A percentile compares a stretch with the other conserved stretches of the same genome.
These are phyloP conservation scores for Buphagus erythrorhynchus DNA, from an alignment of 2,797 vertebrate species.

Conservation along the genomic window DNA sequence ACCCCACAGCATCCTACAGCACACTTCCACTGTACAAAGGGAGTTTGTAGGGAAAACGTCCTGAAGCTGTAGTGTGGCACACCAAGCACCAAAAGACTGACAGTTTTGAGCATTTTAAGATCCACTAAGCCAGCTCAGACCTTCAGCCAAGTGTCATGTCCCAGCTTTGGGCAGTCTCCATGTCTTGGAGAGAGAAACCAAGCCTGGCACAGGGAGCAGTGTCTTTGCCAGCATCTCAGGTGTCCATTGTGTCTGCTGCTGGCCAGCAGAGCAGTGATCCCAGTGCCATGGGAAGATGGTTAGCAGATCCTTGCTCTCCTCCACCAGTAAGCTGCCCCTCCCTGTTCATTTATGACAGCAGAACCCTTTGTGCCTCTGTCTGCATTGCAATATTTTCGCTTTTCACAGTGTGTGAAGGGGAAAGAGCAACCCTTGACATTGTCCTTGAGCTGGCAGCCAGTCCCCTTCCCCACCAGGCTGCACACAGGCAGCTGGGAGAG, in stretches of 20 bases:
- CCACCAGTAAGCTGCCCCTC: not conserved
- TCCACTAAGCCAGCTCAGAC: not conserved
- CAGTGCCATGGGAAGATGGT: not conserved
- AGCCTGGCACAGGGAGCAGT: not conserved
- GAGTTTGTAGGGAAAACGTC: not conserved
- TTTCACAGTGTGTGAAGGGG: not conserved
- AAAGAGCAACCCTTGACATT: not conserved
- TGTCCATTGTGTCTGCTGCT: not conserved
- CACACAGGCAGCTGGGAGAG: not conserved
- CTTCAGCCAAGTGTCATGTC: not conserved
- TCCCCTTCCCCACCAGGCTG: not conserved
- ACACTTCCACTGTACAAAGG: not conserved
- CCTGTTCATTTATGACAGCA: not conserved
- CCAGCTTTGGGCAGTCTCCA: not conserved
- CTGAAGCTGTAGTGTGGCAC: not conserved
- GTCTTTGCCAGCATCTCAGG: not conserved
- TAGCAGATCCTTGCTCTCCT: not conserved
- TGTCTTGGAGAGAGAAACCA: not conserved
- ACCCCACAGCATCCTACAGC: fast-evolving
- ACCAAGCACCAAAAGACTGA: not conserved
- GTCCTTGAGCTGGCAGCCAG: not conserved
- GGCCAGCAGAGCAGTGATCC: not conserved
- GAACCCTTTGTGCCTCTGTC: not conserved
- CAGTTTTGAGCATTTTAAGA: not conserved
- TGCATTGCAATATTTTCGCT: not conserved